A percentile compares a stretch with the other conserved stretches of the same genome.
Conservation (phyloP, 2,113 vertebrate genomes). For the Hemibagrus wyckioides region DNA sequence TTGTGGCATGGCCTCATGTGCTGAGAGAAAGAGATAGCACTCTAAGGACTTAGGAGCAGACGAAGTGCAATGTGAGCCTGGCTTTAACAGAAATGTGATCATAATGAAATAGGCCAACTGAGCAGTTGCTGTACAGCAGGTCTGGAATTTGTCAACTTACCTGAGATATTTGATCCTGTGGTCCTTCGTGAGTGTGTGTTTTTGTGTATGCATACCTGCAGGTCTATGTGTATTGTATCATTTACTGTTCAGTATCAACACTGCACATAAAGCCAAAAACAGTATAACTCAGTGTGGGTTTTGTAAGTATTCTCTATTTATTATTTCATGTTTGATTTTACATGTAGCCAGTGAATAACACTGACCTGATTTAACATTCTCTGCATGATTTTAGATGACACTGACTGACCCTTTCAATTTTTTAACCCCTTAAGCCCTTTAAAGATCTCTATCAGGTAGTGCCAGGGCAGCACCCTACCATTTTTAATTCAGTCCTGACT, state of each 20-base stretch:
- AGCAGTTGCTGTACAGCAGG: slow-evolving; percentile 11
- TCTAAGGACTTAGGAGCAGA: slow-evolving; percentile 17
- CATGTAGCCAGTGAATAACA: background rate
- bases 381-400: background rate
- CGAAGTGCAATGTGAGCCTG: slow-evolving; percentile 35
- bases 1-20: slow-evolving; percentile 28
- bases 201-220: background rate
- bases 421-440: slow-evolving; percentile 16
- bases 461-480: slow-evolving; percentile 21
- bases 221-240: background rate
- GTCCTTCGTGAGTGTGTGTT: background rate
- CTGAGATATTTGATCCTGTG: slow-evolving; percentile 32
- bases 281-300: background rate
- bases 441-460: background rate
- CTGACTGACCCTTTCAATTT: background rate
- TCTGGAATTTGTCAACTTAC: slow-evolving; percentile 22
- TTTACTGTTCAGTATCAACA: background rate
- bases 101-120: slow-evolving; percentile 35
- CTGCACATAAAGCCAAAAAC: background rate
- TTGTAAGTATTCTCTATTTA: background rate
- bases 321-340: background rate
- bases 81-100: slow-evolving; percentile 48
- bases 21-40: slow-evolving; percentile 42
- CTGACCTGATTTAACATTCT: background rate
- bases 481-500: slow-evolving; percentile 39